Percentiles rank a stretch among this genome's conserved stretches.
Conservation (phyloP, 2,113 vertebrate genomes). For the Cryptotis parvus region DNA sequence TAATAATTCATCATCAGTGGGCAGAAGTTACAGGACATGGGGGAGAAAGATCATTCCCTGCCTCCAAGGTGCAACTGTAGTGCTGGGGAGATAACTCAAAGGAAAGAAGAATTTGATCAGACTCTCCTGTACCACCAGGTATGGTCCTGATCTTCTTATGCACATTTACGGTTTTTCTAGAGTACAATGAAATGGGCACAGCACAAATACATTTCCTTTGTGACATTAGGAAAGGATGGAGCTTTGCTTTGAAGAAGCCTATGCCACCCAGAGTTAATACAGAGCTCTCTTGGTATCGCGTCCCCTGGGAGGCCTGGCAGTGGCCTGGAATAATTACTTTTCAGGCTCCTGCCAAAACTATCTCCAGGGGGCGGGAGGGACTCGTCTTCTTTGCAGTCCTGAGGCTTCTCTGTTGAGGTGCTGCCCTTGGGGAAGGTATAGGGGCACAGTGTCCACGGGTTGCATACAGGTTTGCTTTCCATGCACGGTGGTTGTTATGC, state of each 20-base stretch:
- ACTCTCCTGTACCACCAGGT: too few species aligned
- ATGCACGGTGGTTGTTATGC: neutral
- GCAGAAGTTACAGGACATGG: neutral
- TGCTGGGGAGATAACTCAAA: too few species aligned
- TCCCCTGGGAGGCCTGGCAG: too few species aligned
- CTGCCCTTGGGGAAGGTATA: neutral
- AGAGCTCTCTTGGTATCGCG: too few species aligned
- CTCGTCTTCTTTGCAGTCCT: neutral
- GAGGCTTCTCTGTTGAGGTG: neutral
- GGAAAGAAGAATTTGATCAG: too few species aligned
- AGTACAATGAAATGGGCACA: neutral
- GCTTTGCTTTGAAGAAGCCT: neutral
- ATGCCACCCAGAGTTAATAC: neutral
- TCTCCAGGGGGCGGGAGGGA: too few species aligned
- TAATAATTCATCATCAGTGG: constrained; percentile 2
- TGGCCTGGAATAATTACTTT: too few species aligned
- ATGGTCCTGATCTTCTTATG: neutral
- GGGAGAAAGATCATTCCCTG: neutral
- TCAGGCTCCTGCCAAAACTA: too few species aligned
- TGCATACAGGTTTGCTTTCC: neutral
- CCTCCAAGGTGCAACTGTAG: too few species aligned
- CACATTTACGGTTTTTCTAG: neutral
- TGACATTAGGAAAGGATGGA: constrained; percentile 20
- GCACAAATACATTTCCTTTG: neutral
- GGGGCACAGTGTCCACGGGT: neutral